Base-by-base conservation (phyloP, 2,888 invertebrate species). In the Lagria hirta region DNA sequence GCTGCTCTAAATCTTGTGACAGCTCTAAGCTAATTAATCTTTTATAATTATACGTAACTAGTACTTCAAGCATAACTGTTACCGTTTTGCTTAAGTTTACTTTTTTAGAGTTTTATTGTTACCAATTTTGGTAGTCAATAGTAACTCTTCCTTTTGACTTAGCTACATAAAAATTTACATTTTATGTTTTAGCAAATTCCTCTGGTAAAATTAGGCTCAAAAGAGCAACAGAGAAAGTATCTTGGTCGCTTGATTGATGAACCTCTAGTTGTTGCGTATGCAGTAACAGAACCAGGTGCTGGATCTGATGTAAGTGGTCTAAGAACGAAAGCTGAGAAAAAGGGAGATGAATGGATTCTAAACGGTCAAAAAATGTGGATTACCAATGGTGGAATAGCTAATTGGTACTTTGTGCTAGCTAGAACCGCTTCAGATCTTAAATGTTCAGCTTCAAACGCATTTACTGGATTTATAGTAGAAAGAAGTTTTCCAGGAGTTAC, bases 321-420 rank as follows among this genome's bases (percentile, higher is more conserved):
- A 13, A 91, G 87, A 73, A 96, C 96, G 0, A 83, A 76, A 53
- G 96, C 97, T 0, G 96, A 83, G 60, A 94, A 93, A 70, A 95
- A 95, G 69, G 95, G 96, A 1, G 88, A 94, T 52, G 91, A 96
- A 64, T 98, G 88, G 76, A 82, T 98, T 51, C 66, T 98, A 13
- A 88, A 70, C 70, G 98, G 98, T 1, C 91, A 92, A 66, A 98
- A 98, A 74, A 98, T 98, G 97, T 99, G 98, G 98, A 98, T 99
- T 64, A 98, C 98, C 30, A 96, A 96, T 68, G 97, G 93, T 13
- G 96, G 94, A 26, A 87, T 92, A 17, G 97, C 98, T 16, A 94
- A 92, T 73, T 98, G 92, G 92, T 87, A 92, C 70, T 98, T 96
- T 69, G 90, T 98, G 24, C 73, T 98, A 52, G 95, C 97, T 0